Conservation (phyloP, 1,140 invertebrate genomes). For the Calephelis virginiensis region DNA sequence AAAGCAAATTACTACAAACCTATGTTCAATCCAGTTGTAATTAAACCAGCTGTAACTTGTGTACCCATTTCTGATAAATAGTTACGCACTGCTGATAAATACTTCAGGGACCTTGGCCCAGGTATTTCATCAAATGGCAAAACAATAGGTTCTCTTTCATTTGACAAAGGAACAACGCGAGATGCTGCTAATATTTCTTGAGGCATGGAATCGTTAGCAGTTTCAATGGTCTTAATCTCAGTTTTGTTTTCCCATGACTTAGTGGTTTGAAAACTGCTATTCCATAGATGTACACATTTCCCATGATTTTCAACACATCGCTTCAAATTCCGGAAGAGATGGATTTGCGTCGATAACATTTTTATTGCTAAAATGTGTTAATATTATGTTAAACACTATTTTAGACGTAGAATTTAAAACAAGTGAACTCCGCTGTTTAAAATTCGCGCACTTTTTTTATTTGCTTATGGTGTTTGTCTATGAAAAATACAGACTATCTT, state of each 20-base stretch:
- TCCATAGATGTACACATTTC: slow-evolving; percentile 26
- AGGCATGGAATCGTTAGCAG: slow-evolving; percentile 25
- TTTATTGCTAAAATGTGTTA: background rate
- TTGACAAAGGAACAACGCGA: slow-evolving; percentile 50
- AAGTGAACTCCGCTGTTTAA: background rate
- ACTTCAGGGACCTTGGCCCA: slow-evolving; percentile 79
- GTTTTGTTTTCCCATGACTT: slow-evolving; percentile 29
- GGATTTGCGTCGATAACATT: background rate
- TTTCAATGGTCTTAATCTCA: slow-evolving; percentile 10
- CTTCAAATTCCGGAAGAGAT: background rate
- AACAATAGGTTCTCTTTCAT: slow-evolving; percentile 50
- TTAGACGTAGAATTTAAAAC: slow-evolving; percentile 4
- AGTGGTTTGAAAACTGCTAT: slow-evolving; percentile 28
- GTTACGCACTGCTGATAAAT: slow-evolving; percentile 79
- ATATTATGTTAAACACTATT: too few relatives aligned
- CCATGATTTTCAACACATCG: slow-evolving; percentile 15
- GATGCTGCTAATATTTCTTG: slow-evolving; percentile 45
- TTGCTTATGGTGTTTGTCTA: background rate
- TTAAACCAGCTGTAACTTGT: slow-evolving; percentile 80
- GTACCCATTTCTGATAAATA: slow-evolving; percentile 81
- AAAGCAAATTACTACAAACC: slow-evolving; percentile 39
- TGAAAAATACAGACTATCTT: too few relatives aligned
- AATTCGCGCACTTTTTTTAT: background rate
- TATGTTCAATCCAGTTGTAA: slow-evolving; percentile 80
- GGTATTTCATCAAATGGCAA: slow-evolving; percentile 81